A percentile compares a stretch with the other conserved stretches of the same genome.
phyloP scores from a whole-genome alignment of 2,113 vertebrate genomes.

The Eublepharis macularius region DNA sequence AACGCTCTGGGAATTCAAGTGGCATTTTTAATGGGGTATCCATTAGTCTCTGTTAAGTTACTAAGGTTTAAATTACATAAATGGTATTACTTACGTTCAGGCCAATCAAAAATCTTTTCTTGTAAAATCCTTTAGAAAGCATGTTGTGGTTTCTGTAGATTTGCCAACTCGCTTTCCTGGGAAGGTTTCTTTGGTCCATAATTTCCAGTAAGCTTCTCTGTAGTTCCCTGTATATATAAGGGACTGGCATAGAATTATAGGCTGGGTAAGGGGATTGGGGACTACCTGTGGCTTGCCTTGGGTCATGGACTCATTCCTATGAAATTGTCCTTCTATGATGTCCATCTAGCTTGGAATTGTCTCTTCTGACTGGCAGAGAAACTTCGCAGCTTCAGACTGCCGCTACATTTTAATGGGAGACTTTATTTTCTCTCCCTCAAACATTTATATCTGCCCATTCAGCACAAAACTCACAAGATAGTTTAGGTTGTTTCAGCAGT shows the following conservation, averaged over 20 bases:
- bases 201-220: neutral
- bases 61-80: slow-evolving; percentile 41
- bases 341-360: too few species aligned
- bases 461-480: too few species aligned
- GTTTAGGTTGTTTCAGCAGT: too few species aligned
- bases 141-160: neutral
- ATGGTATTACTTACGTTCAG: neutral
- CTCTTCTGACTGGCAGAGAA: too few species aligned
- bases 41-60: slow-evolving; percentile 19
- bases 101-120: slow-evolving; percentile 17
- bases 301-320: too few species aligned
- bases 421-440: too few species aligned
- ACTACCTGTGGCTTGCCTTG: too few species aligned
- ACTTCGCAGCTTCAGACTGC: too few species aligned
- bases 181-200: too few species aligned
- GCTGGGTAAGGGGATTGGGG: neutral
- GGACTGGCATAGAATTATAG: fast-evolving
- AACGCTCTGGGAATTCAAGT: slow-evolving; percentile 10
- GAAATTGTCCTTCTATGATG: too few species aligned
- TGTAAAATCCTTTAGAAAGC: neutral
- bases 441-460: too few species aligned
- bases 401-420: too few species aligned
- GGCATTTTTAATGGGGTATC: slow-evolving; percentile 26
- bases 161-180: neutral
- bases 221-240: neutral